Evolutionary conservation across 2,888 invertebrate species (phyloP), one percentile per base, ranked within the genome.

Genomic region (Sericinus montela): DNA sequence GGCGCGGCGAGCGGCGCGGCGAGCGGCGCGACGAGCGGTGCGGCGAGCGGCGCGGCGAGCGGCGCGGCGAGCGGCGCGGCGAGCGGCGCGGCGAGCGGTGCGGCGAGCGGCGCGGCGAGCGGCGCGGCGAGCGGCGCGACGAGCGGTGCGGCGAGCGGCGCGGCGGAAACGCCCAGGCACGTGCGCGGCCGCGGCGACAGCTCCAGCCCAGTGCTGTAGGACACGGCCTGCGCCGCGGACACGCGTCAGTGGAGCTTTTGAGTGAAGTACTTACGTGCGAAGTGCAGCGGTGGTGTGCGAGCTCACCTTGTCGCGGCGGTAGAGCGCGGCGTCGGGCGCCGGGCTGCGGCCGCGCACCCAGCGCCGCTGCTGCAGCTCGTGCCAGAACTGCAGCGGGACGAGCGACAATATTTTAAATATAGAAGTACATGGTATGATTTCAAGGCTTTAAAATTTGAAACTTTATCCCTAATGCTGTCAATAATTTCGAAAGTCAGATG

Each of bases 141-240:
- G 8, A 45, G 16, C 10, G 28, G 30, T 10, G 46, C 39, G 38
- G 49, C 13, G 34, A 28, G 52, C 14, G 16, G 40, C 43, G 14
- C 30, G 34, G 52, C 37, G 50, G 60, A 84, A 79, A 91, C 89
- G 1, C 91, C 92, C 30, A 91, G 81, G 56, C 91, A 91, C 0
- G 94, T 94, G 49, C 92, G 92, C 3, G 94, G 93, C 7, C 94
- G 85, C 14, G 92, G 91, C 0, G 92, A 89, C 48, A 91, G 89
- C 75, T 95, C 93, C 46, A 95, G 79, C 1, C 94, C 94, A 54
- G 93, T 92, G 60, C 94, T 94, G 74, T 93, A 94, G 14, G 95
- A 94, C 15, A 93, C 92, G 29, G 95, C 94, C 84, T 85, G 73
- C 11, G 13, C n/a, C 11, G 11, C n/a, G 25, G 8, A 1, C 6